Conservation (phyloP, 1,140 invertebrate genomes). For the Thaumetopoea pityocampa region DNA sequence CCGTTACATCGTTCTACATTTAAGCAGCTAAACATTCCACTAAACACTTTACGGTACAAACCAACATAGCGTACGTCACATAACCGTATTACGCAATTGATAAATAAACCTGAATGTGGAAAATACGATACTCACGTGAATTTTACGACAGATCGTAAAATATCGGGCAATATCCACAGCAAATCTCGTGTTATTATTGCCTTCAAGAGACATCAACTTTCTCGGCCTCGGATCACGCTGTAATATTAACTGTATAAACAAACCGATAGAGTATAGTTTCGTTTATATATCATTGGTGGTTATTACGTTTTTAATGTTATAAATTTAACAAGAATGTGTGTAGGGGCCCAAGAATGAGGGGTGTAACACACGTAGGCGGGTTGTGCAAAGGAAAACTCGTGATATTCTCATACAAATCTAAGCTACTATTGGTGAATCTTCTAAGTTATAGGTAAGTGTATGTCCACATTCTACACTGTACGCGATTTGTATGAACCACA, state of each 20-base stretch:
- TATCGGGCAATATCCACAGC: slow-evolving; percentile 14
- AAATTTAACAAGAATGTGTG: slow-evolving; percentile 31
- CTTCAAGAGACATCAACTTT: neutral
- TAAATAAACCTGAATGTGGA: slow-evolving; percentile 12
- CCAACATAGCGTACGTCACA: too few species aligned
- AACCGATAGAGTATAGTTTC: neutral
- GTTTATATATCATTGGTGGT: neutral
- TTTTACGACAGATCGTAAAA: slow-evolving; percentile 22
- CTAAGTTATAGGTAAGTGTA: too few species aligned
- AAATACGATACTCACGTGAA: slow-evolving; percentile 16
- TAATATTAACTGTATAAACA: neutral
- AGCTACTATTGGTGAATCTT: slow-evolving; percentile 43
- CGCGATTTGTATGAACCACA: neutral
- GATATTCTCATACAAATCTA: slow-evolving; percentile 31
- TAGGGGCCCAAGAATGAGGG: slow-evolving; percentile 29
- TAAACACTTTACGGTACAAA: too few species aligned
- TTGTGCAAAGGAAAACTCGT: slow-evolving; percentile 32
- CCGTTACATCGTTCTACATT: too few species aligned
- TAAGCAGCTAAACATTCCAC: too few species aligned
- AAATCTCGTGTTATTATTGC: slow-evolving; percentile 11
- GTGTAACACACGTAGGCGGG: slow-evolving; percentile 35
- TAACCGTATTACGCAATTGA: too few species aligned
- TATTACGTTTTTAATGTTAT: neutral
- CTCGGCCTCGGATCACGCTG: neutral
- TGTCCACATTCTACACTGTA: slow-evolving; percentile 6